Base-by-base conservation (phyloP, 2,113 vertebrate species). In the Cavia aperea region DNA sequence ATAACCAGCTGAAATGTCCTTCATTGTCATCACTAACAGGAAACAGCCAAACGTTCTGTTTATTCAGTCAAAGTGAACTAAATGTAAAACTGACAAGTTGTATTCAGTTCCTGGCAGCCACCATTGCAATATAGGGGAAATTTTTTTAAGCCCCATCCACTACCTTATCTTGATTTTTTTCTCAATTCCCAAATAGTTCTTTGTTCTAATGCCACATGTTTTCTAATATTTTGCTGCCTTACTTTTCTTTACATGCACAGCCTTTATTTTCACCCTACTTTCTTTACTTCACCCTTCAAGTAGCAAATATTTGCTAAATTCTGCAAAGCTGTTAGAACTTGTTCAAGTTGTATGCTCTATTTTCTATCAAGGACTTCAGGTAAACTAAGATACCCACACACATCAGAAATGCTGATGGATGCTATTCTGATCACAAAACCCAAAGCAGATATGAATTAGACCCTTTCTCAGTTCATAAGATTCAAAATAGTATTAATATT, bases 1-100 rank as follows among this genome's bases (percentile, higher is more conserved):
- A 39, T 78, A 94, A 96, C 66, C 58, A 72, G 63, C 33, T 36
- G n/a, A 85, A 91, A 82, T 85, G 49, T 33, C 21, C 83, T 86
- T 68, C n/a, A 75, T 18, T 54, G 33, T 51, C 49, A 4, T 51
- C 39, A 75, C 21, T 58, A 1, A 62, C n/a, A 94, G 82, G 72
- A 89, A 86, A 66, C 24, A n/a, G 15, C 7, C 0, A 21, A n/a
- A 12, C 14, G n/a, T 33, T 86, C 19, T 75, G n/a, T 87, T 70
- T 58, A 77, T 7, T 24, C 18, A 58, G 31, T 63, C 18, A n/a
- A 84, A 26, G 12, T 56, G 12, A 82, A 21, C 5, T 2, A 58
- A 60, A 15, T 13, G 5, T 31, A 51, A 12, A 43, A 21, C 0
- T 66, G 43, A 12, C 79, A 39, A n/a, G 33, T 68, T 72, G 5